Evolutionary conservation across 2,888 invertebrate genomes (phyloP).

Genomic region (Agapostemon virescens): DNA sequence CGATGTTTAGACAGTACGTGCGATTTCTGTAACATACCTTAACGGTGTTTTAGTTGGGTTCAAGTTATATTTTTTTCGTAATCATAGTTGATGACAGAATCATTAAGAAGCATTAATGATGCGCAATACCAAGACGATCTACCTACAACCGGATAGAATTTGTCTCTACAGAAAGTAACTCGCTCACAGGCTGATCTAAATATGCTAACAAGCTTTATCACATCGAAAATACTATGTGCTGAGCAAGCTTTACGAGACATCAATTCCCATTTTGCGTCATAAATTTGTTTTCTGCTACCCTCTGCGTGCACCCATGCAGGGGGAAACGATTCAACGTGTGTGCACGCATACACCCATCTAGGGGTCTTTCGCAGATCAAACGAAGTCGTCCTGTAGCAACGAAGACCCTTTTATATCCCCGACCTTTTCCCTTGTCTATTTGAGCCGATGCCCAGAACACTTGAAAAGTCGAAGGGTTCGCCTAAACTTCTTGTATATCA

Average conservation of each 20-base stretch:
- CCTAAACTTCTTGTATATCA: background rate
- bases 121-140: background rate
- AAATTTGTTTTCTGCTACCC: slow-evolving; percentile 69
- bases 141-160: background rate
- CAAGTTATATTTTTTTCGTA: slow-evolving; percentile 8
- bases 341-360: background rate
- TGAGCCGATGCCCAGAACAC: slow-evolving; percentile 14
- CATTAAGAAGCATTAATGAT: slow-evolving; percentile 15
- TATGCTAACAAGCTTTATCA: slow-evolving; percentile 17
- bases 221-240: slow-evolving; percentile 23
- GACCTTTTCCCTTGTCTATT: background rate
- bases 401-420: slow-evolving; percentile 13
- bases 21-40: background rate
- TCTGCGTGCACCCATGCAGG: slow-evolving; percentile 18
- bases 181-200: slow-evolving; percentile 3
- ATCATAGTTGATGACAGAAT: slow-evolving; percentile 7
- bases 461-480: slow-evolving; percentile 27
- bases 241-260: slow-evolving; percentile 63
- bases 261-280: slow-evolving; percentile 69
- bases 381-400: slow-evolving; percentile 28
- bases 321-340: background rate
- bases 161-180: slow-evolving; percentile 8
- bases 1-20: background rate
- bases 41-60: background rate
- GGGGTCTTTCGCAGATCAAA: slow-evolving; percentile 43